A percentile compares a stretch with the other conserved stretches of the same genome.
Conservation (phyloP, 2,888 invertebrate genomes). For the Aspidiotus destructor region DNA sequence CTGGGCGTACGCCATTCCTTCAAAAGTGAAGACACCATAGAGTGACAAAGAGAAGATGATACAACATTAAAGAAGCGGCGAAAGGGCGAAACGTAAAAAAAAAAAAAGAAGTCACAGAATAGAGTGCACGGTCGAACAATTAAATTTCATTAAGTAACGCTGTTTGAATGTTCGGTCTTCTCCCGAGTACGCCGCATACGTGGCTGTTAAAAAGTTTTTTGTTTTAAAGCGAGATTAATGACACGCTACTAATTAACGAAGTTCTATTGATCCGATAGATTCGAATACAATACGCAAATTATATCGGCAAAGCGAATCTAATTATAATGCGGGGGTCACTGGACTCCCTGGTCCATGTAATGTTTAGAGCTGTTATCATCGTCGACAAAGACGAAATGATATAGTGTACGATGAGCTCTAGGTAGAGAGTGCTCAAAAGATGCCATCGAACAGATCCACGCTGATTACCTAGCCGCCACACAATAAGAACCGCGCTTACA, state of each 20-base stretch:
- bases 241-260: slow-evolving; percentile 32
- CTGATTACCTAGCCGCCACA: no score
- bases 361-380: slow-evolving; percentile 13
- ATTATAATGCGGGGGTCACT: slow-evolving; percentile 30
- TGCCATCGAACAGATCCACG: no score
- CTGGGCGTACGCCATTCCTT: no score
- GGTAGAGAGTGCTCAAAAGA: no score
- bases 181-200: slow-evolving; percentile 19
- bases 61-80: not conserved
- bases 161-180: slow-evolving; percentile 28
- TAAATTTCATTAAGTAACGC: slow-evolving; percentile 32
- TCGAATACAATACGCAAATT: slow-evolving; percentile 30
- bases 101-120: slow-evolving; percentile 25
- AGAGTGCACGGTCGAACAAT: slow-evolving; percentile 27
- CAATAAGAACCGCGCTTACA: no score
- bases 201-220: slow-evolving; percentile 28
- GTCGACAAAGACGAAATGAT: not conserved
- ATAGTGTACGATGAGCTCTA: no score
- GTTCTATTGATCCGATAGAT: slow-evolving; percentile 25
- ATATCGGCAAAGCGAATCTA: slow-evolving; percentile 32
- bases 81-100: not conserved
- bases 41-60: no score
- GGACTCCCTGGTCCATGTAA: slow-evolving; percentile 27
- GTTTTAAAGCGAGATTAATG: slow-evolving; percentile 32
- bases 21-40: no score